These are phyloP conservation scores for Rhyzopertha dominica DNA, from an alignment of 1,140 invertebrate genomes.

Conservation along the genomic window DNA sequence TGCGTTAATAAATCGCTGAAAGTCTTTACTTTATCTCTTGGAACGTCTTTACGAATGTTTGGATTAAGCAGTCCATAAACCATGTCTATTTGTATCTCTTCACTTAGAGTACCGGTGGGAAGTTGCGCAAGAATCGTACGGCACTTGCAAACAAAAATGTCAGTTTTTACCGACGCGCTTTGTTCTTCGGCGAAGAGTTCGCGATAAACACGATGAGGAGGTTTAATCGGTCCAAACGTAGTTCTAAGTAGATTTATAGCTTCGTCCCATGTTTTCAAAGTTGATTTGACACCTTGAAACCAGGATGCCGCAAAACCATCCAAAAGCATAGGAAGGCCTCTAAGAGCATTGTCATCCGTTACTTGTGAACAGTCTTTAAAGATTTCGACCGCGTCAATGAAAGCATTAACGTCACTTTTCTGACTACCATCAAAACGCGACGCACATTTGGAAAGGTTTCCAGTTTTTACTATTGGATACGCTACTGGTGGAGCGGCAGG, in stretches of 20 bases:
- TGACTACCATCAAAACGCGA: too few relatives aligned
- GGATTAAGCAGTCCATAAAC: constrained; percentile 8
- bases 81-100: constrained; percentile 10
- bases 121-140: constrained; percentile 11
- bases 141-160: constrained; percentile 17
- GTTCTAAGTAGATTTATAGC: constrained; percentile 7
- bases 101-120: not conserved
- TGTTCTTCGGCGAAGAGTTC: constrained; percentile 12
- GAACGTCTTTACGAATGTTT: constrained; percentile 5
- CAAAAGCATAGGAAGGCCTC: too few relatives aligned
- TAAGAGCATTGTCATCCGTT: too few relatives aligned
- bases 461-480: too few relatives aligned
- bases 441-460: too few relatives aligned
- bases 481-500: too few relatives aligned
- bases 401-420: too few relatives aligned
- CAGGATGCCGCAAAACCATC: constrained; percentile 16
- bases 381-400: too few relatives aligned
- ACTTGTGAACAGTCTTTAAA: too few relatives aligned
- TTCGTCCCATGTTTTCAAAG: constrained; percentile 5
- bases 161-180: constrained; percentile 9
- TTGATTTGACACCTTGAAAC: constrained; percentile 14
- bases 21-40: constrained; percentile 7
- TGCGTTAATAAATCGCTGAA: too few relatives aligned
- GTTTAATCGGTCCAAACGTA: constrained; percentile 11
- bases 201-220: constrained; percentile 10